Evolutionary conservation across 30 jellyfish, hydroid and myxozoan species (phyloP), one percentile per base, ranked within the genome.

Genomic region (Rhopilema esculentum): DNA sequence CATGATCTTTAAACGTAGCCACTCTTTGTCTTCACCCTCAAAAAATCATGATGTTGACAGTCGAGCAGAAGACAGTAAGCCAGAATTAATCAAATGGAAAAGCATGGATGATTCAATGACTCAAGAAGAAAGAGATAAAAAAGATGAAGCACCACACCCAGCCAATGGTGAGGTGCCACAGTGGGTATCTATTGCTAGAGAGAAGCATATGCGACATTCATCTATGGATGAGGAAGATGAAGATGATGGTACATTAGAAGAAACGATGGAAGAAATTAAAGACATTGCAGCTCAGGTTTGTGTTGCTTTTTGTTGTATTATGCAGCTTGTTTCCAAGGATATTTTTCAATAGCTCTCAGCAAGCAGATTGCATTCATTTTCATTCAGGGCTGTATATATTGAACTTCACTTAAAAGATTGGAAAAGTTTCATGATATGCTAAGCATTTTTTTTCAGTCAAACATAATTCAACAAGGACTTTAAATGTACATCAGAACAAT

Each of bases 171-270:
- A 89, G 25, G 75, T 66, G 23, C 97, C 97, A 27, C 90, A 89
- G 21, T 89, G 97, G 97, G 33, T 89, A 15, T 87, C 83, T 24
- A 89, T 89, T 23, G 97, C 97, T 0, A 89, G 80, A 30, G 89
- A 67, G 24, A 89, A 89, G 81, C 97, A 85, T 49, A 79, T 30
- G 61, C 65, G 87, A 18, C 48, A 74, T 49, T 28, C 88, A 8
- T 20, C 75, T 19, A 82, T 57, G 12, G 94, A 85, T 33, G 94
- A 80, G 1, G 90, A 64, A 31, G 28, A 49, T 12, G 62, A 25
- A 40, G 57, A 40, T 40, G 9, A 40, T 2, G 57, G 9, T 27
- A 67, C 78, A 29, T 69, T 73, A 1, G 84, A 73, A 73, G 84
- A 73, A 4, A 73, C 84, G 18, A 73, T 48, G 84, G 84, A 73